A percentile compares a stretch with the other conserved stretches of the same genome.
Conservation (phyloP, 2,888 invertebrate species). For the Philonicus albiceps region DNA sequence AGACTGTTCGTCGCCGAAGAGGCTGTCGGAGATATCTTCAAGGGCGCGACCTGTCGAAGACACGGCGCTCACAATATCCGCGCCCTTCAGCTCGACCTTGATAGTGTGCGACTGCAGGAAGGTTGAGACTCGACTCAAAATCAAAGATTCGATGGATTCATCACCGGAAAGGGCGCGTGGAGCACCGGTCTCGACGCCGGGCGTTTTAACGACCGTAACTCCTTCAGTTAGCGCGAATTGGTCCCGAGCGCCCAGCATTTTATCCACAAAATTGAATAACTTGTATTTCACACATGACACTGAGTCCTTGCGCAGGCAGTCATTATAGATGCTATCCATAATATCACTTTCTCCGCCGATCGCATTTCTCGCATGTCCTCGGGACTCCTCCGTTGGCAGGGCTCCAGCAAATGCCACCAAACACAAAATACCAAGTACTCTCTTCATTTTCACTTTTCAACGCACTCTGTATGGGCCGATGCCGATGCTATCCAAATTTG, state of each 20-base stretch:
- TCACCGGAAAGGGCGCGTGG: constrained; percentile 76
- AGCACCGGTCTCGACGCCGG: constrained; percentile 75
- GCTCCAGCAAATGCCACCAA: constrained; percentile 70
- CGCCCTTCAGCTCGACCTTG: constrained; percentile 84
- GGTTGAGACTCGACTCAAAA: constrained; percentile 74
- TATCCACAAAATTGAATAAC: constrained; percentile 85
- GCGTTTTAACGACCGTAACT: constrained; percentile 81
- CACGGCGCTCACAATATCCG: constrained; percentile 82
- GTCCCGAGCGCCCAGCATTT: constrained; percentile 82
- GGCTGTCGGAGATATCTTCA: constrained; percentile 74
- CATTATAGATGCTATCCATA: constrained; percentile 77
- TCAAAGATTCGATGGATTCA: constrained; percentile 71
- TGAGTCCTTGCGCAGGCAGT: constrained; percentile 83
- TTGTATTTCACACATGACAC: constrained; percentile 87
- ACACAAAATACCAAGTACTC: constrained; percentile 66
- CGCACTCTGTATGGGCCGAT: neutral
- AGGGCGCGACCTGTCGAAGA: constrained; percentile 82
- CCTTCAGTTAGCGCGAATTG: constrained; percentile 82
- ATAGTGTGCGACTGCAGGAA: constrained; percentile 83
- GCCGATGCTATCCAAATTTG: neutral
- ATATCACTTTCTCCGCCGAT: constrained; percentile 77
- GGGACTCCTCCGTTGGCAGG: constrained; percentile 76
- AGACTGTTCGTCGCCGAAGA: constrained; percentile 68
- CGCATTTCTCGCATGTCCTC: constrained; percentile 67
- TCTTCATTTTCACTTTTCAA: constrained; percentile 59